phyloP scores from a whole-genome alignment of 2,113 vertebrate species.

The Pteropus alecto region DNA sequence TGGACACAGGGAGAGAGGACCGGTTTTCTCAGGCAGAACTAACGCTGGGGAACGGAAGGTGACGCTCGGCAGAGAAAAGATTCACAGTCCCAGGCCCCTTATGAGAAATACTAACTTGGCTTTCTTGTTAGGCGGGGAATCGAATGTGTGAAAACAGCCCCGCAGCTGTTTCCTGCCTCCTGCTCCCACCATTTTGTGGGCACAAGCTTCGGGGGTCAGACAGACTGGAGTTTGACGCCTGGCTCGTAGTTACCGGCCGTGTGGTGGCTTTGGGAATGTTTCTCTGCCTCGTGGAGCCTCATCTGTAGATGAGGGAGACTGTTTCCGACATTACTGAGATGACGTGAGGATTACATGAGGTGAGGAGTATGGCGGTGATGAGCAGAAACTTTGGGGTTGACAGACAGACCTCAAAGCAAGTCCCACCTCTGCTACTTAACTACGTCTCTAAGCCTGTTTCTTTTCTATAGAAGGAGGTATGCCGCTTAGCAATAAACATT shows the following conservation, averaged over 20 bases:
- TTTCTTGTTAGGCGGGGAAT: constrained; percentile 50
- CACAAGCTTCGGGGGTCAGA: neutral
- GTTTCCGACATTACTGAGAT: neutral
- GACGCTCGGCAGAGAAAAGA: neutral
- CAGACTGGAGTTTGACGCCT: neutral
- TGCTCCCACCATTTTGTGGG: neutral
- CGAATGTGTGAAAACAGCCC: neutral
- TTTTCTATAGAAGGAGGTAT: neutral
- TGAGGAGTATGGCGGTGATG: fast-evolving
- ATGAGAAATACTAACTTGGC: constrained; percentile 35
- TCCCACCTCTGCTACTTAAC: neutral
- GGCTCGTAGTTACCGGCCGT: neutral
- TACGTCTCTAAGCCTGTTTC: neutral
- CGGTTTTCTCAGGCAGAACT: neutral
- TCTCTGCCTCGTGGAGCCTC: neutral
- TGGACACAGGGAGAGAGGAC: neutral
- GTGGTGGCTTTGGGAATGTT: neutral
- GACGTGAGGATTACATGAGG: neutral
- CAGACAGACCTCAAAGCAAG: neutral
- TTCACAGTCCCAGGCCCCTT: neutral
- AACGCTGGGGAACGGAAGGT: neutral
- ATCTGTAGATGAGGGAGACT: neutral
- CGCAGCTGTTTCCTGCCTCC: neutral
- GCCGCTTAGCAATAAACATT: neutral
- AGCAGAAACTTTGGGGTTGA: neutral